Conservation (phyloP, 1,140 invertebrate genomes). For the Drosophila baimaii region DNA sequence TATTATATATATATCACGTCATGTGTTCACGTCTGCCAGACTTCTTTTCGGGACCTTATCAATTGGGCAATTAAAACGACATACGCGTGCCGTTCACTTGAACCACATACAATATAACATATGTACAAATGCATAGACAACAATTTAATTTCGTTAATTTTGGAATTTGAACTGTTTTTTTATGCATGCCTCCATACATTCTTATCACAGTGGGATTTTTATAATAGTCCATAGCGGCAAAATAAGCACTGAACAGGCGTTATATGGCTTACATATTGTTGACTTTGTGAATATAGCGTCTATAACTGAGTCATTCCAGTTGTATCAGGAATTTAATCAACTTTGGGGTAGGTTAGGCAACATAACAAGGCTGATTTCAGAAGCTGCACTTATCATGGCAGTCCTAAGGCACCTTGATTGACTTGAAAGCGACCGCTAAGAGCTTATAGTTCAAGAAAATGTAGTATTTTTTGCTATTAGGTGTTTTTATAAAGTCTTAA, state of each 20-base stretch:
- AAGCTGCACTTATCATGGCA: not conserved
- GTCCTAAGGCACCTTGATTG: not conserved
- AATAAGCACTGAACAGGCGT: not conserved
- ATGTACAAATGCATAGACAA: not conserved
- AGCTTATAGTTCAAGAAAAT: not conserved
- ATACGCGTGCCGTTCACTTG: slow-evolving; percentile 51
- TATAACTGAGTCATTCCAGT: slow-evolving; percentile 13
- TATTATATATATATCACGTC: too few relatives aligned
- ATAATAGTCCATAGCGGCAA: not conserved
- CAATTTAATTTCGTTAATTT: slow-evolving; percentile 1
- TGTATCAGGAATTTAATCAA: slow-evolving; percentile 5
- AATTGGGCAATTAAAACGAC: slow-evolving; percentile 25
- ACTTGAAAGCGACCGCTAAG: not conserved
- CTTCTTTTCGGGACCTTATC: slow-evolving; percentile 40
- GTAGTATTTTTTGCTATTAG: too few relatives aligned
- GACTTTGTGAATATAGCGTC: not conserved
- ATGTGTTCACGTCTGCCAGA: slow-evolving; percentile 22
- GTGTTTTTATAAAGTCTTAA: too few relatives aligned
- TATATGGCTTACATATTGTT: not conserved
- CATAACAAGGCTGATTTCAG: not conserved
- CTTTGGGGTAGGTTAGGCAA: slow-evolving; percentile 47
- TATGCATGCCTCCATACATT: not conserved
- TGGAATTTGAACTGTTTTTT: slow-evolving; percentile 52
- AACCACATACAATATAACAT: not conserved
- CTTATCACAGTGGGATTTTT: slow-evolving; percentile 43